Conservation (phyloP, 2,113 vertebrate species). For the Zosterops borbonicus region DNA sequence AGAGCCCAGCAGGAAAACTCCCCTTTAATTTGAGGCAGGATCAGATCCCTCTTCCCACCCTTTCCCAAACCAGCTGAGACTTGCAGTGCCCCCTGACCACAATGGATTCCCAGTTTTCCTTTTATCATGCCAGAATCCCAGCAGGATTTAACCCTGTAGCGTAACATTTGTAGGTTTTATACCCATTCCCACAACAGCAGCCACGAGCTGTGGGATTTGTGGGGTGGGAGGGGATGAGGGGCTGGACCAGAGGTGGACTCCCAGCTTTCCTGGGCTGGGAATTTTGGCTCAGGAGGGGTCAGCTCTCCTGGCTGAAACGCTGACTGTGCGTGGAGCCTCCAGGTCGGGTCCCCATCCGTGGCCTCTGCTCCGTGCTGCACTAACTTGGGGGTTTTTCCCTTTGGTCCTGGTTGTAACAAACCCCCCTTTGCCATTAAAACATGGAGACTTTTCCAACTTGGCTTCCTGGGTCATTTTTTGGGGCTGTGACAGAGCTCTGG, state of each 20-base stretch:
- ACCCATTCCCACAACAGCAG: not conserved
- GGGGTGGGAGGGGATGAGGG: not conserved
- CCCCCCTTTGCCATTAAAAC: not conserved
- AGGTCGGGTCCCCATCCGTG: not conserved
- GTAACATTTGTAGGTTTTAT: not conserved
- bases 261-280: not conserved
- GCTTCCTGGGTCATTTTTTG: not conserved
- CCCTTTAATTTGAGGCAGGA: rapidly evolving
- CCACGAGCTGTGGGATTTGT: not conserved
- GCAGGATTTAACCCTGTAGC: not conserved
- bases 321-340: not conserved
- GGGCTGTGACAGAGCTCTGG: not conserved
- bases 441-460: not conserved
- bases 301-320: not conserved
- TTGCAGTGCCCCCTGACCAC: not conserved
- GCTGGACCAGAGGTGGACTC: not conserved
- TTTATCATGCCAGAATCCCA: rapidly evolving
- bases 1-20: not conserved
- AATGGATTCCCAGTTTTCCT: rapidly evolving
- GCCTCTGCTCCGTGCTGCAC: not conserved
- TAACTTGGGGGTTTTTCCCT: not conserved
- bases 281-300: not conserved
- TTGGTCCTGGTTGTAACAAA: not conserved
- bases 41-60: not conserved
- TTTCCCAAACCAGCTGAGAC: not conserved